A percentile compares a stretch with the other conserved stretches of the same genome.
These are phyloP conservation scores for Drosophila borborema DNA, from an alignment of 2,888 invertebrate species.

Conservation along the genomic window DNA sequence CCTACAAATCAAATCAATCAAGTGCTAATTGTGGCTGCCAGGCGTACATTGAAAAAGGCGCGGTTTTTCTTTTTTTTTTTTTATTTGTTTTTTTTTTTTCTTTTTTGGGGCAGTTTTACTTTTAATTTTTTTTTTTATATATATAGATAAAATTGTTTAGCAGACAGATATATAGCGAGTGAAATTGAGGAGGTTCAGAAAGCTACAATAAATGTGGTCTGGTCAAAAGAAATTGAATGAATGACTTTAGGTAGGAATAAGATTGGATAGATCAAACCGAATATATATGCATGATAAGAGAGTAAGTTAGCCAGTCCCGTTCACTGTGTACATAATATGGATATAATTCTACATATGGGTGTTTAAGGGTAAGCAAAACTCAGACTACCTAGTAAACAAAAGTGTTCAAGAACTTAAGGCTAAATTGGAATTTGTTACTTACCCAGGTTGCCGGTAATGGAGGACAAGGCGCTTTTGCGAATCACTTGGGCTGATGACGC, in stretches of 20 bases:
- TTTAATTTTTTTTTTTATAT: background rate
- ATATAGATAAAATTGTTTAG: conserved; percentile 10
- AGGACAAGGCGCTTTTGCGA: conserved; percentile 95
- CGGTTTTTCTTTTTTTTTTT: conserved; percentile 18
- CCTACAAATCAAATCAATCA: conserved; percentile 87
- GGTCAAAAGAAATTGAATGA: conserved; percentile 6
- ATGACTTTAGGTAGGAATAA: conserved; percentile 2
- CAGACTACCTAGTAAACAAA: conserved; percentile 62
- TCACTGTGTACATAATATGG: conserved; percentile 24
- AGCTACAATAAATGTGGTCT: conserved; percentile 1
- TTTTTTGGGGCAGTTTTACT: conserved; percentile 3
- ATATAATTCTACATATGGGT: conserved; percentile 10
- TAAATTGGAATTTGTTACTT: conserved; percentile 87
- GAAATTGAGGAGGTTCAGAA: conserved; percentile 3
- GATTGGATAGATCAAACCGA: conserved; percentile 24
- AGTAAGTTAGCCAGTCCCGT: conserved; percentile 28
- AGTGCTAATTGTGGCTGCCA: conserved; percentile 80
- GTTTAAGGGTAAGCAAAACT: conserved; percentile 42
- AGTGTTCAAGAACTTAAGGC: conserved; percentile 61
- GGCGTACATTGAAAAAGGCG: conserved; percentile 41
- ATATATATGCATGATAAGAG: conserved; percentile 5
- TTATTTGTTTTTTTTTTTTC: conserved; percentile 7
- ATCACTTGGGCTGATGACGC: conserved; percentile 86
- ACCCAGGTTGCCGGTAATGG: conserved; percentile 96
- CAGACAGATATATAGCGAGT: conserved; percentile 22